Percentiles rank a stretch among this genome's conserved stretches.
phyloP scores from a whole-genome alignment of 2,113 vertebrate genomes.

The Petrocephalus zakoni region DNA sequence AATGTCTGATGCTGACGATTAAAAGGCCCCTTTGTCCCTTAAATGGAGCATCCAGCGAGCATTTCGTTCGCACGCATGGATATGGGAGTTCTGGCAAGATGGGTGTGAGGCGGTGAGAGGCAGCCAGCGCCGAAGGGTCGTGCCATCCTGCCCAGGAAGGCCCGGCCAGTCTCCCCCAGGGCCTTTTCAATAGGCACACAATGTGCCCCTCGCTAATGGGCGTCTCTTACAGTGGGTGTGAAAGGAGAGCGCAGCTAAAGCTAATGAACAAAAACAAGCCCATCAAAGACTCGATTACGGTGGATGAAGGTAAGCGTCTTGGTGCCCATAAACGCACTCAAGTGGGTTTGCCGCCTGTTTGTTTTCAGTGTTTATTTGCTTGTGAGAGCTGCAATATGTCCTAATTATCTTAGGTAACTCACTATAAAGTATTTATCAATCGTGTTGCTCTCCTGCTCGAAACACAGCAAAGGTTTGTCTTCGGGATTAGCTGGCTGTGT shows the following conservation, averaged over 20 bases:
- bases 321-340: neutral
- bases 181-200: neutral
- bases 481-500: too few relatives aligned
- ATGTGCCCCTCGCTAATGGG: neutral
- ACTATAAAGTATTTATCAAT: neutral
- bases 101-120: neutral
- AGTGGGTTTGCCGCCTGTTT: neutral
- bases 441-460: neutral
- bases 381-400: neutral
- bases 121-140: neutral
- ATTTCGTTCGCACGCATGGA: conserved; percentile 48
- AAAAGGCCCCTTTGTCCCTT: conserved; percentile 66
- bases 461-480: neutral
- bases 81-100: conserved; percentile 7
- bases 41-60: conserved; percentile 59
- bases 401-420: conserved; percentile 2
- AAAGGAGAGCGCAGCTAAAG: neutral
- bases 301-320: neutral
- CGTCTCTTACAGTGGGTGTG: neutral
- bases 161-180: neutral
- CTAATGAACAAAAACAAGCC: neutral
- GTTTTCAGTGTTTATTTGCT: neutral
- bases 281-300: neutral
- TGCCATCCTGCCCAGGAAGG: conserved; percentile 8
- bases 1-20: conserved; percentile 55